These are phyloP conservation scores for Trichogramma evanescens DNA, from an alignment of 2,888 invertebrate genomes.

Conservation along the genomic window DNA sequence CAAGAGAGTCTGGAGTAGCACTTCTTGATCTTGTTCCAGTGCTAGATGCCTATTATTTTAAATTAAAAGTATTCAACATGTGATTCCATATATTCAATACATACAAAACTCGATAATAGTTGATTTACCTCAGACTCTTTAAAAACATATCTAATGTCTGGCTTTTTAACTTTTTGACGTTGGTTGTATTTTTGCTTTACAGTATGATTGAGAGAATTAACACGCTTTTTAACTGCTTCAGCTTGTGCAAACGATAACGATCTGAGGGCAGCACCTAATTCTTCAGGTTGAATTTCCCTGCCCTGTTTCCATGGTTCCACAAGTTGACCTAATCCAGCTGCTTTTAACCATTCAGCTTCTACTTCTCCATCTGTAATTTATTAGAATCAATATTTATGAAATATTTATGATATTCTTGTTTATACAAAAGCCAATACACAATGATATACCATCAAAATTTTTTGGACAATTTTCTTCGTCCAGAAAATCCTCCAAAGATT, in stretches of 20 bases:
- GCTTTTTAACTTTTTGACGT: conserved; percentile 55
- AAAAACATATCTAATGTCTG: conserved; percentile 77
- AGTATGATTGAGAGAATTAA: conserved; percentile 70
- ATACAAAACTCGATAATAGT: neutral
- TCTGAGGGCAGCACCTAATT: conserved; percentile 52
- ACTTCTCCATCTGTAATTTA: conserved; percentile 60
- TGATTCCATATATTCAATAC: neutral
- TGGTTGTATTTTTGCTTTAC: conserved; percentile 53
- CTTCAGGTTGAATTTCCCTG: conserved; percentile 54
- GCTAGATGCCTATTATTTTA: conserved; percentile 61
- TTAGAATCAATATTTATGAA: neutral
- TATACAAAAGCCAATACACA: neutral
- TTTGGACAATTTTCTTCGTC: conserved; percentile 54
- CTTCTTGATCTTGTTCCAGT: conserved; percentile 78
- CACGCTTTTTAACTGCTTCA: conserved; percentile 67
- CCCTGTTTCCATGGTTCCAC: conserved; percentile 66
- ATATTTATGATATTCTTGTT: neutral
- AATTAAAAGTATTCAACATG: neutral
- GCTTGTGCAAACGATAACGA: conserved; percentile 66
- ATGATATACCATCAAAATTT: conserved; percentile 38
- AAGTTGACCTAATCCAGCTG: conserved; percentile 66
- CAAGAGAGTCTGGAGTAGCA: conserved; percentile 82
- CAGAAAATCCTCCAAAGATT: conserved; percentile 53
- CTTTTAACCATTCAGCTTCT: conserved; percentile 69
- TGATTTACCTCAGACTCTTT: conserved; percentile 67